Evolutionary conservation across 2,113 vertebrate genomes (phyloP), one percentile per base, ranked within the genome.

Genomic region (Eclectus roratus): DNA sequence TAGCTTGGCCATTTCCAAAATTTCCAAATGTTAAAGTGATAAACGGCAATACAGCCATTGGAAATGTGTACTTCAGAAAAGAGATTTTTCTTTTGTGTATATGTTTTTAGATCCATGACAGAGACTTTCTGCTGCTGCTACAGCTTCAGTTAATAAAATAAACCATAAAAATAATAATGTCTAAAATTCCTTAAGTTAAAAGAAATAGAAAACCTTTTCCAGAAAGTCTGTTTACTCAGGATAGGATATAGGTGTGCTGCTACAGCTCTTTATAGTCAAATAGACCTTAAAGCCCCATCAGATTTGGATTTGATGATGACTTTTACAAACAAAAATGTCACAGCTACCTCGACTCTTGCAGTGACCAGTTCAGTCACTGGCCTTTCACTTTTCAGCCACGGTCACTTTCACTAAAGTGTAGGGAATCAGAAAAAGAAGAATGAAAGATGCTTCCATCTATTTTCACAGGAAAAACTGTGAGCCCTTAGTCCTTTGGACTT

Each of bases 21-120:
- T 72, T 56, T 68, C 47, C 55, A 55, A 25, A 64, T 23, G 2
- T 25, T 43, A 43, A 58, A 69, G 24, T 27, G 28, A 25, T n/a
- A 50, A 65, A 44, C 56, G 17, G 4, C 13, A 81, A 19, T 12
- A 25, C 13, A 68, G 8, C 7, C 39, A 60, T 1, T 47, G 17
- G 65, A 55, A 91, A 71, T 2, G 4, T 6, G 4, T 52, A 18
- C 50, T 83, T 84, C 47, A 60, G n/a, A 44, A 74, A 84, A 31
- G 41, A 37, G 6, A 3, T 1, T 13, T 4, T 44, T 61, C 10
- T 17, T 1, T 0, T 19, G 61, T 56, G 13, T n/a, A 11, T 35
- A 15, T 13, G 13, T 24, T 77, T 82, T 77, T 78, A 61, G 12
- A 84, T 68, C 13, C 10, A 58, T 1, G 2, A 33, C 15, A 53